Evolutionary conservation across 1,140 invertebrate species (phyloP), one percentile per base, ranked within the genome.

Genomic region (Lepidurus packardi): DNA sequence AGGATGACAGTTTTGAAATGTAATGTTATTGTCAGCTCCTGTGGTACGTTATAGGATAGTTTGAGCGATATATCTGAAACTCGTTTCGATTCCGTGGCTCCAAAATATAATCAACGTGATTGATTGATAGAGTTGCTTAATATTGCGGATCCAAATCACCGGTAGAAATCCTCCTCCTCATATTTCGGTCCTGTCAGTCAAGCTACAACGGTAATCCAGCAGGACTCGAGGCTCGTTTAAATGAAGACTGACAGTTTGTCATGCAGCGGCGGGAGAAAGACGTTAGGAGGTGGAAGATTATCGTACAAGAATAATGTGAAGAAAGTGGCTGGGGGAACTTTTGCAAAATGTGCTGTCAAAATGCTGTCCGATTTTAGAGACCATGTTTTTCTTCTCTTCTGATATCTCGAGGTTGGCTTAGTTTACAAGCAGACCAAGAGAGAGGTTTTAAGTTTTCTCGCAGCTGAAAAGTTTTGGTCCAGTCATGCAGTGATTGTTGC

Each of bases 61-160:
- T 34, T 34, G 34, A 34, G 34, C 34, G 34, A 34, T 34, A 34
- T 34, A 34, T 4, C 34, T 34, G 34, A 34, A 34, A 34, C 34
- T 34, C 1, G 34, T 34, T 34, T 65, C 53, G 21, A 65, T 65
- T 65, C 21, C 53, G 21, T 13, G 53, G 53, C 21, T 65, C 21
- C 6, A 65, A 65, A 65, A 65, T 21, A 16, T 65, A 65, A 65
- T n/a, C 53, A 65, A 65, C 21, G n/a, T 65, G 53, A 65, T 65
- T 65, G 53, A 65, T 65, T 65, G 53, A 65, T 65, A 65, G 53
- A n/a, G 8, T 65, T 65, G 53, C n/a, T 9, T 65, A 65, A 65
- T 65, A 65, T 65, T 13, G 53, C 21, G 21, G 16, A 4, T 21
- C 16, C 53, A 16, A n/a, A 65, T 65, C 53, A 65, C 53, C 7